Evolutionary conservation across 1,140 invertebrate species (phyloP), one percentile per base, ranked within the genome.

Genomic region (Acromyrmex echinatior): DNA sequence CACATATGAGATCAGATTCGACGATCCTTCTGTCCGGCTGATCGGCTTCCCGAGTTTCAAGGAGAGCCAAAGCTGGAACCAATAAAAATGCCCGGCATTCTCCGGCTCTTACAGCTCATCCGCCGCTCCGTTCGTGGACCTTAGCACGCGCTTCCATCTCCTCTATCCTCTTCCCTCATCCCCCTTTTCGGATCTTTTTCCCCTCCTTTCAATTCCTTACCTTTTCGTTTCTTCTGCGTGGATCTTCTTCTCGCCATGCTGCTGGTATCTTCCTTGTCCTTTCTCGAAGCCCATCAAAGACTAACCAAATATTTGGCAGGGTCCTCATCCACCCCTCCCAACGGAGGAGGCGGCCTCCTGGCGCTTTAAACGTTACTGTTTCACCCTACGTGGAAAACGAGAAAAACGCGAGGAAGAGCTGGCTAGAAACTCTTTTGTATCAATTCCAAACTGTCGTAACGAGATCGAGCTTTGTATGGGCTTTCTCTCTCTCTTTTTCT

Each of bases 281-380:
- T 92, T 87, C 86, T 68, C 90, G 71, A 81, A 91, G 91, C 90
- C 90, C 90, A 92, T 92, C 91, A 92, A 92, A 91, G 89, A 93
- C 89, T 92, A 89, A 88, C 90, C 93, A 95, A 95, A 95, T 95
- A 95, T 95, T 95, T 95, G 94, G 91, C 94, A 93, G 95, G 77
- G 93, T 92, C 92, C 91, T 91, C 92, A 87, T 88, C 87, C 87
- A 91, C 86, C 90, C 92, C 91, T 91, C 90, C 88, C 86, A 86
- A 74, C 86, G 76, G 87, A 87, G 65, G 71, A 73, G 62, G 56
- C 10, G 70, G 56, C 25, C 60, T n/a, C 35, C 53, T 3, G 16
- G 65, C 62, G 85, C 53, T 91, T 91, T 89, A 91, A 91, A 91
- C 90, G 90, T 77, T 78, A 91, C 89, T 90, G 74, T 86, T 86